Conservation (phyloP, 2,888 invertebrate genomes). For the Hipparchia sbordonii region DNA sequence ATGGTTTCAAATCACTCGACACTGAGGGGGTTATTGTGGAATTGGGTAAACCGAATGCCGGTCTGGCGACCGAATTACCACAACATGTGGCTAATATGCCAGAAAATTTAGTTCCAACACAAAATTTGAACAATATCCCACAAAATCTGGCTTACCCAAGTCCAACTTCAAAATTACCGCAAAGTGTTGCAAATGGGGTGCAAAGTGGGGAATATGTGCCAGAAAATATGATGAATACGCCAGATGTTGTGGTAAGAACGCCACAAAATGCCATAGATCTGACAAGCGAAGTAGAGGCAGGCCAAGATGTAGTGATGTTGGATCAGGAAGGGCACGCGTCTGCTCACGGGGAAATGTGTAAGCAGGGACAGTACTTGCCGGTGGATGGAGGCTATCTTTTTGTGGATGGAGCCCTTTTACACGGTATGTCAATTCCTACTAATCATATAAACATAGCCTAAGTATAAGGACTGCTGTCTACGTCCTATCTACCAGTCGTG, state of each 20-base stretch:
- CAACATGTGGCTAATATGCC: constrained; percentile 3
- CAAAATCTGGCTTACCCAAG: not conserved
- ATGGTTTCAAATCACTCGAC: constrained; percentile 50
- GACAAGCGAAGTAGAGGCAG: constrained; percentile 4
- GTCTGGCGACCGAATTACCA: not conserved
- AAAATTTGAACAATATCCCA: not conserved
- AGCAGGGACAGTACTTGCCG: constrained; percentile 62
- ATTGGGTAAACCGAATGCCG: constrained; percentile 47
- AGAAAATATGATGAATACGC: not conserved
- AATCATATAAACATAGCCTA: no score
- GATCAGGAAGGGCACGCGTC: constrained; percentile 55
- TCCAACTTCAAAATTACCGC: not conserved
- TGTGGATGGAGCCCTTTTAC: constrained; percentile 55
- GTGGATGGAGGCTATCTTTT: constrained; percentile 74
- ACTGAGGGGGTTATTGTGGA: constrained; percentile 62
- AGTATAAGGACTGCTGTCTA: no score
- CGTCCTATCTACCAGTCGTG: no score
- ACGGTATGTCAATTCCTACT: constrained; percentile 49
- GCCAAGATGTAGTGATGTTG: constrained; percentile 60
- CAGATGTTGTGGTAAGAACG: not conserved
- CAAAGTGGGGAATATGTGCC: not conserved
- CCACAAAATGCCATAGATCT: constrained; percentile 8
- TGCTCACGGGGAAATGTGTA: constrained; percentile 54
- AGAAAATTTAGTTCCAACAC: not conserved
- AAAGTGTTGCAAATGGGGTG: not conserved